Evolutionary conservation across 1,140 invertebrate genomes (phyloP).

Genomic region (Philopotamus ludificatus): DNA sequence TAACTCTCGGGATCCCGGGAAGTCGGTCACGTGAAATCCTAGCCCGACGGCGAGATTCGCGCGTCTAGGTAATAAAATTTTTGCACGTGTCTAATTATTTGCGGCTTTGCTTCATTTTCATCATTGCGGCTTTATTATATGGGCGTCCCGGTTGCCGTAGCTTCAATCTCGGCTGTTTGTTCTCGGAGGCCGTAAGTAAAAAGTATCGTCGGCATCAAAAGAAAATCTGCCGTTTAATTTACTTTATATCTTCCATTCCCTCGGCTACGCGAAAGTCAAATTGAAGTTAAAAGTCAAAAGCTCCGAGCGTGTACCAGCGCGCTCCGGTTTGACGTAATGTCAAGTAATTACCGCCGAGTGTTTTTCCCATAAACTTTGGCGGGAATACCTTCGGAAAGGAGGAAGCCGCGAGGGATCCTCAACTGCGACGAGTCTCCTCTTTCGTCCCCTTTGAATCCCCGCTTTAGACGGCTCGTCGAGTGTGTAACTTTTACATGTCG

Average conservation of each 20-base stretch:
- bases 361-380: constrained; percentile 22
- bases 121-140: constrained; percentile 21
- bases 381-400: neutral
- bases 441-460: neutral
- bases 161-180: constrained; percentile 28
- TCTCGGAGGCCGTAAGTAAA: constrained; percentile 22
- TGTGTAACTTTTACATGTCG: too few species aligned
- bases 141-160: neutral
- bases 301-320: constrained; percentile 17
- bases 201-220: constrained; percentile 27
- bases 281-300: constrained; percentile 32
- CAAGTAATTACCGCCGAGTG: constrained; percentile 28
- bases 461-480: too few species aligned
- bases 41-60: neutral
- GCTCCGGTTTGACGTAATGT: constrained; percentile 27
- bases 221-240: constrained; percentile 32
- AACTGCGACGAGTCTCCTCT: neutral
- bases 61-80: neutral
- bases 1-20: too few species aligned
- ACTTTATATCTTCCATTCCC: constrained; percentile 25
- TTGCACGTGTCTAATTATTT: constrained; percentile 1
- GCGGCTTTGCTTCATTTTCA: constrained; percentile 22
- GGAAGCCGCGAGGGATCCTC: neutral
- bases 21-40: too few species aligned
- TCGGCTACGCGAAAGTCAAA: constrained; percentile 13